Evolutionary conservation across 2,888 invertebrate genomes (phyloP).

Genomic region (Polydrusus tereticollis): DNA sequence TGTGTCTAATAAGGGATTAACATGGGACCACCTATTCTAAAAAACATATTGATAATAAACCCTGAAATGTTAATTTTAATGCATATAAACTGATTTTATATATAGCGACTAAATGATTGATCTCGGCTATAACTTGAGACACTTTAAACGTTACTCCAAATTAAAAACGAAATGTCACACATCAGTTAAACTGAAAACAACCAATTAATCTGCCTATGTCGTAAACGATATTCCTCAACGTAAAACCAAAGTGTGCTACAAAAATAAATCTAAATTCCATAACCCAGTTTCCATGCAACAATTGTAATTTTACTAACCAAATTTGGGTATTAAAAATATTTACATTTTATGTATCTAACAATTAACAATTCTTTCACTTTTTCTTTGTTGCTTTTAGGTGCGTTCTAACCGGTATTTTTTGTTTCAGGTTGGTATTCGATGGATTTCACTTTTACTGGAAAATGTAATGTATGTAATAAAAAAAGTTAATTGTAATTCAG

Average conservation of each 20-base stretch:
- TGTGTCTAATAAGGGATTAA: too few relatives aligned
- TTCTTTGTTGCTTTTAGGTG: constrained; percentile 1
- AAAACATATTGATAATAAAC: too few relatives aligned
- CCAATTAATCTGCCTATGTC: constrained; percentile 2
- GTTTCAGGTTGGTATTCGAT: constrained; percentile 14
- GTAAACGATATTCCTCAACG: neutral
- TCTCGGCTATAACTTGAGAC: neutral
- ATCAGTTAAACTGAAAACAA: neutral
- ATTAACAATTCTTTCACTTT: constrained; percentile 6
- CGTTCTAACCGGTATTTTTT: constrained; percentile 8
- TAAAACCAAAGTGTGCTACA: constrained; percentile 34
- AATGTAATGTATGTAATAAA: neutral
- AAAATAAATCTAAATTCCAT: constrained; percentile 11
- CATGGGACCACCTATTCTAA: too few relatives aligned
- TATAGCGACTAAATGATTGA: too few relatives aligned
- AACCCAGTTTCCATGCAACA: constrained; percentile 32
- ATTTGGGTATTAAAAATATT: constrained; percentile 13
- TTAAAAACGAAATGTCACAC: neutral
- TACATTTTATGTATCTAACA: constrained; percentile 1
- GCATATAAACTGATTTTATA: too few relatives aligned
- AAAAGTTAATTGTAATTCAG: neutral
- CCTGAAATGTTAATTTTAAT: too few relatives aligned
- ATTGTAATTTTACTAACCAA: neutral
- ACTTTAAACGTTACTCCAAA: neutral
- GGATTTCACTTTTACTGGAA: constrained; percentile 19